Evolutionary conservation across 2,113 vertebrate genomes (phyloP).

Genomic region (Empidonax alnorum): DNA sequence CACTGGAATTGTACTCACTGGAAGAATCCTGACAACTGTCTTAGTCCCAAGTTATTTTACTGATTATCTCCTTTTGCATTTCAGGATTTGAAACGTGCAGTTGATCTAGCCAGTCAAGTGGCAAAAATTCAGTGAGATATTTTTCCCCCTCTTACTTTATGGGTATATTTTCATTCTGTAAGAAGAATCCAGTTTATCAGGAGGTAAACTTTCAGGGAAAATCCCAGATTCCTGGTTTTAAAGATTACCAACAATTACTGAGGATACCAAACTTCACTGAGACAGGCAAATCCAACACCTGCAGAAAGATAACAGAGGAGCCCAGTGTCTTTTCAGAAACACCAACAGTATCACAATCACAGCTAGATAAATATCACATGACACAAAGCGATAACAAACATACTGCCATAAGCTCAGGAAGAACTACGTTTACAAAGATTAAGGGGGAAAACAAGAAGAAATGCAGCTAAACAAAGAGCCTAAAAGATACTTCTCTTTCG

Average conservation of each 20-base stretch:
- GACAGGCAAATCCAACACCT: constrained; percentile 65
- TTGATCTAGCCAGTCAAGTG: background rate
- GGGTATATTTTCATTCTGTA: background rate
- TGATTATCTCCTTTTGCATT: background rate
- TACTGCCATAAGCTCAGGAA: constrained; percentile 36
- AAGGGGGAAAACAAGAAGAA: constrained; percentile 51
- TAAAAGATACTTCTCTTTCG: constrained; percentile 50
- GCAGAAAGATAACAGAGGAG: constrained; percentile 48
- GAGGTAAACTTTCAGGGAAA: background rate
- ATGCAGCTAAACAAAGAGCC: constrained; percentile 51
- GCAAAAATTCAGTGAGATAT: background rate
- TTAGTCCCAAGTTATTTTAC: background rate
- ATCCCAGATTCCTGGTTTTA: background rate
- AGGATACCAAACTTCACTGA: constrained; percentile 16
- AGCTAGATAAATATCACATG: constrained; percentile 77
- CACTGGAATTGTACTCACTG: background rate
- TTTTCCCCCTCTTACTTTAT: background rate
- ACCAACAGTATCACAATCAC: constrained; percentile 53
- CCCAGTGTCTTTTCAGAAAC: constrained; percentile 63
- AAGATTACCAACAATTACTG: background rate
- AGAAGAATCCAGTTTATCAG: background rate
- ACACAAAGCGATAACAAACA: constrained; percentile 65
- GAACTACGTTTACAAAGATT: constrained; percentile 73
- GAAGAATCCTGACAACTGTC: background rate
- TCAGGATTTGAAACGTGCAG: background rate